A percentile compares a stretch with the other conserved stretches of the same genome.
These are phyloP conservation scores for Ceratotherium simum DNA, from an alignment of 2,113 vertebrate species.

Conservation along the genomic window DNA sequence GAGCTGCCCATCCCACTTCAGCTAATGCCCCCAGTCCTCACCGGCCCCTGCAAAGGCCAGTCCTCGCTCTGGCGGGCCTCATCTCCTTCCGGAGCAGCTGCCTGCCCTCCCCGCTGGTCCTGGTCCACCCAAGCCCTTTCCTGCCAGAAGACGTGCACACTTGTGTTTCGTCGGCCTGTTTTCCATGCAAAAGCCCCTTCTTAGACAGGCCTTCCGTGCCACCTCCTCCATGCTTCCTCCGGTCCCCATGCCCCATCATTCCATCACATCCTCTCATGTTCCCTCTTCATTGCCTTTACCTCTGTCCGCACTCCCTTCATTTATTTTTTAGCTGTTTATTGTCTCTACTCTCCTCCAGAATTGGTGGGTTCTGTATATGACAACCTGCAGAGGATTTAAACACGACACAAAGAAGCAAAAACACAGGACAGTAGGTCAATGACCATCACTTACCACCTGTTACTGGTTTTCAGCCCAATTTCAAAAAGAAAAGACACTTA, in stretches of 20 bases:
- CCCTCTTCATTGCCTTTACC: accelerated
- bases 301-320: accelerated
- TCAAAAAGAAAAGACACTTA: not conserved
- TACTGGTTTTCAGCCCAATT: not conserved
- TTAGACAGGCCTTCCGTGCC: not conserved
- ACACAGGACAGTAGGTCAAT: accelerated
- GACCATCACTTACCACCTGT: not conserved
- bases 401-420: not conserved
- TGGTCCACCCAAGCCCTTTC: no score
- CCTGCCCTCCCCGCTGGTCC: not conserved
- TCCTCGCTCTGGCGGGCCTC: no score
- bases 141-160: accelerated
- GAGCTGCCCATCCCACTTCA: not conserved
- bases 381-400: not conserved
- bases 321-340: not conserved
- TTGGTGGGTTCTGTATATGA: accelerated
- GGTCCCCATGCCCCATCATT: accelerated
- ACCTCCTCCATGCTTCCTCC: not conserved
- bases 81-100: not conserved
- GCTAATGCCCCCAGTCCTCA: not conserved
- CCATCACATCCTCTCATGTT: accelerated
- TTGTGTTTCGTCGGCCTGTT: accelerated
- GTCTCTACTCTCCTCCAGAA: accelerated
- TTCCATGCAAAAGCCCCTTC: not conserved
- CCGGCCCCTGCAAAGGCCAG: not conserved